phyloP scores from a whole-genome alignment of 2,797 vertebrate species.

The Arctocebus calabarensis region DNA sequence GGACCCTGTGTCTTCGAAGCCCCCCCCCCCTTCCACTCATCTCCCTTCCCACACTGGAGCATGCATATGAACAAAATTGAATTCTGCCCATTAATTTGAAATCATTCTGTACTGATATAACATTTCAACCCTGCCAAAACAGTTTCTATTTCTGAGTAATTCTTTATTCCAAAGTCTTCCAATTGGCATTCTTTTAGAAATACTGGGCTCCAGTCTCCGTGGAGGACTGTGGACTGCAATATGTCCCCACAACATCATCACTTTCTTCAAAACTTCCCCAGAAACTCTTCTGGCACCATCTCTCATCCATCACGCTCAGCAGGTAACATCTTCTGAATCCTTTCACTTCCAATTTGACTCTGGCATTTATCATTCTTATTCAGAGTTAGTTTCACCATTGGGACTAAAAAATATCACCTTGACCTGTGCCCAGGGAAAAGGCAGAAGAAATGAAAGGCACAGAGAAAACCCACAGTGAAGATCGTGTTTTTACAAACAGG shows the following conservation, averaged over 20 bases:
- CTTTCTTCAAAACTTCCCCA: constrained; percentile 68
- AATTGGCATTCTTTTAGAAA: constrained; percentile 64
- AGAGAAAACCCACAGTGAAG: background rate
- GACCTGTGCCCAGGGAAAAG: background rate
- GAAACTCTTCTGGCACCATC: constrained; percentile 58
- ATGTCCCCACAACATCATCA: constrained; percentile 69
- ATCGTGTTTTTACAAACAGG: background rate
- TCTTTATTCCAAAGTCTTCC: constrained; percentile 78
- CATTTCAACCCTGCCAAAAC: constrained; percentile 78
- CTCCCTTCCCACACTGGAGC: constrained; percentile 51
- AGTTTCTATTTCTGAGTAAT: constrained; percentile 79
- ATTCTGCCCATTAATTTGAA: constrained; percentile 84
- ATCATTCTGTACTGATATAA: constrained; percentile 81
- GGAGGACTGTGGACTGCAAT: constrained; percentile 61
- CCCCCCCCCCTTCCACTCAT: constrained; percentile 60
- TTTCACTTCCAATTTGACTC: constrained; percentile 63
- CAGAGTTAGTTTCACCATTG: background rate
- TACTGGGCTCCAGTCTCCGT: constrained; percentile 59
- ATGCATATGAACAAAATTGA: constrained; percentile 82
- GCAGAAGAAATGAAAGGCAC: background rate
- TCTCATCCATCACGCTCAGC: background rate
- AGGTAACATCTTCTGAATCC: constrained; percentile 57
- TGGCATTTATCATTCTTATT: constrained; percentile 56
- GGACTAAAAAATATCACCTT: background rate
- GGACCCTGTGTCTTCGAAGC: constrained; percentile 67